Conservation (phyloP, 2,113 vertebrate genomes). For the Camelus bactrianus region DNA sequence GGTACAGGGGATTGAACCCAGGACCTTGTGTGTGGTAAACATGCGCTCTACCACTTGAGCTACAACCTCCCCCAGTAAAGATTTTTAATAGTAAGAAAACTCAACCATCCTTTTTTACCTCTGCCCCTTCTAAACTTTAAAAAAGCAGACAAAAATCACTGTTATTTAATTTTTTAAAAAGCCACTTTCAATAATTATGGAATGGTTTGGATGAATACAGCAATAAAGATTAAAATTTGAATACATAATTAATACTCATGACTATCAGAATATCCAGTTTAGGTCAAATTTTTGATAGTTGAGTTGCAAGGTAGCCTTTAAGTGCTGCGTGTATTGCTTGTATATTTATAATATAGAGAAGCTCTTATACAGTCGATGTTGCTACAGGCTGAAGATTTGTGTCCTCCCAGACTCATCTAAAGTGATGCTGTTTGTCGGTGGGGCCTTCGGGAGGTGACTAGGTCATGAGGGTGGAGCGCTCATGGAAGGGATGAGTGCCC, state of each 20-base stretch:
- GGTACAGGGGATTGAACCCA: too few species aligned
- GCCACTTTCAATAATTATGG: not conserved
- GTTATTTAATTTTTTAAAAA: constrained; percentile 1
- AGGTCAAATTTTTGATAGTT: not conserved
- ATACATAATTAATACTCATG: not conserved
- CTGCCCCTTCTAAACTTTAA: not conserved
- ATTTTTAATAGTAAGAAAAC: not conserved
- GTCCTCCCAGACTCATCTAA: too few species aligned
- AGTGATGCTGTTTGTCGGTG: not conserved
- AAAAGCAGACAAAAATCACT: not conserved
- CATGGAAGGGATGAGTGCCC: not conserved
- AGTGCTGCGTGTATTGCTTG: not conserved
- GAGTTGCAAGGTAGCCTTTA: not conserved
- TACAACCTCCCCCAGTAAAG: not conserved
- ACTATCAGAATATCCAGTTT: not conserved
- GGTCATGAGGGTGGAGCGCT: not conserved
- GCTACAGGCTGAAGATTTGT: not conserved
- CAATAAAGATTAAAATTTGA: constrained; percentile 6
- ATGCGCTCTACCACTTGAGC: too few species aligned
- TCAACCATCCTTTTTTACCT: not conserved
- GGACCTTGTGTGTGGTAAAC: too few species aligned
- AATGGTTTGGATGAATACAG: not conserved
- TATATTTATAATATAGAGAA: not conserved
- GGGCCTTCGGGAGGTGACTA: not conserved
- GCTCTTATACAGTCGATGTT: not conserved